Evolutionary conservation across 2,113 vertebrate species (phyloP).

Genomic region (Marmota monax): DNA sequence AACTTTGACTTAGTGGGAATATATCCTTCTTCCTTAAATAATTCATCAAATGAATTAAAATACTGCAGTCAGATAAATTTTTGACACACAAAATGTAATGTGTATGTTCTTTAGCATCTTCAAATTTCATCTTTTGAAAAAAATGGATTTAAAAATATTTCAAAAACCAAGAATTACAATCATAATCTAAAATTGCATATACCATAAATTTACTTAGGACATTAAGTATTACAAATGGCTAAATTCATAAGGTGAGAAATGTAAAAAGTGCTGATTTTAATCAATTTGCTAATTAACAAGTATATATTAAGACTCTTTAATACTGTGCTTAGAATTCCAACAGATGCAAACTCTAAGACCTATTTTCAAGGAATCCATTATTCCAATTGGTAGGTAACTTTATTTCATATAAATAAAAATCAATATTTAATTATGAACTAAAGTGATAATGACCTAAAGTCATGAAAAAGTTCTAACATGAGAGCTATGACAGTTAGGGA

Average conservation of each 20-base stretch:
- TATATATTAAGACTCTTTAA: constrained; percentile 11
- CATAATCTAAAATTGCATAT: constrained; percentile 20
- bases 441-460: background rate
- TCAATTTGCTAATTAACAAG: background rate
- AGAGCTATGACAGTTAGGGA: background rate
- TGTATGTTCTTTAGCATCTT: background rate
- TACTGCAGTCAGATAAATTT: background rate
- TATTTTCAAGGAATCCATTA: background rate
- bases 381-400: background rate
- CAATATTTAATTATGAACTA: constrained; percentile 16
- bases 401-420: constrained; percentile 46
- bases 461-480: background rate
- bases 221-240: background rate
- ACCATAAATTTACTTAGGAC: background rate
- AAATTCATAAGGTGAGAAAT: constrained; percentile 35
- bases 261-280: constrained; percentile 25
- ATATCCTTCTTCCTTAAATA: background rate
- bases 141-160: background rate
- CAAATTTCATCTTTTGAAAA: constrained; percentile 19
- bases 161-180: constrained; percentile 32
- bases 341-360: background rate
- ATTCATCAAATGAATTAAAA: constrained; percentile 28
- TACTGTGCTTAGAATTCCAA: background rate
- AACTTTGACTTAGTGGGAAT: background rate
- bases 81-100: constrained; percentile 36